Evolutionary conservation across 1,140 invertebrate genomes (phyloP), one percentile per base, ranked within the genome.

Genomic region (Pseudomyrmex concolor): DNA sequence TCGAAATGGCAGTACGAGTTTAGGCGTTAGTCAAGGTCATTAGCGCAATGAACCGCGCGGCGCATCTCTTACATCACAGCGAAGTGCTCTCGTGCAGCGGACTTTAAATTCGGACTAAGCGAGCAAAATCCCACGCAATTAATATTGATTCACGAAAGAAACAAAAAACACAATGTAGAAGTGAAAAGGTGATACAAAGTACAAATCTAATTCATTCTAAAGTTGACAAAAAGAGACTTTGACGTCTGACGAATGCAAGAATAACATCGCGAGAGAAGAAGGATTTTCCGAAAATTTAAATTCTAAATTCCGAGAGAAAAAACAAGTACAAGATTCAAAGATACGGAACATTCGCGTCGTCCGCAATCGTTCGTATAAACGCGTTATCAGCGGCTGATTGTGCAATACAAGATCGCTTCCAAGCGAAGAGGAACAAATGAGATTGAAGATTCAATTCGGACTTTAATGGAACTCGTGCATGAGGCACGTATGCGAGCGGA

Each of bases 401-500:
- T 63, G 34, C 17, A 54, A 70, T 55, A 70, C 7, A 34, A 22
- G 19, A 78, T 77, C 48, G 48, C 25, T 25, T 9, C 34, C 19
- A 15, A 48, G 57, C n/a, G 48, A 72, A 1, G 34, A 2, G 22
- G 17, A 48, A 45, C 48, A 85, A 84, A 78, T 63, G 19, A 77
- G 54, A 80, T 54, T 19, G 59, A 88, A 70, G 86, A 90, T 91
- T 88, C 85, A 86, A 88, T 90, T 82, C 82, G 80, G 77, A 59
- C 84, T 86, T 88, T 89, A 91, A 91, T 88, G 78, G 85, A 88
- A 76, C 64, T 70, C 66, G 72, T 86, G 68, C 78, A 88, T 78
- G 86, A 84, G 86, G 76, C 87, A 88, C 86, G 89, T 89, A 86
- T 68, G n/a, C n/a, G 22, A 84, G 85, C 88, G 90, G 88, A 91